A percentile compares a stretch with the other conserved stretches of the same genome.
phyloP scores from a whole-genome alignment of 2,113 vertebrate genomes.

The Casuarius casuarius region DNA sequence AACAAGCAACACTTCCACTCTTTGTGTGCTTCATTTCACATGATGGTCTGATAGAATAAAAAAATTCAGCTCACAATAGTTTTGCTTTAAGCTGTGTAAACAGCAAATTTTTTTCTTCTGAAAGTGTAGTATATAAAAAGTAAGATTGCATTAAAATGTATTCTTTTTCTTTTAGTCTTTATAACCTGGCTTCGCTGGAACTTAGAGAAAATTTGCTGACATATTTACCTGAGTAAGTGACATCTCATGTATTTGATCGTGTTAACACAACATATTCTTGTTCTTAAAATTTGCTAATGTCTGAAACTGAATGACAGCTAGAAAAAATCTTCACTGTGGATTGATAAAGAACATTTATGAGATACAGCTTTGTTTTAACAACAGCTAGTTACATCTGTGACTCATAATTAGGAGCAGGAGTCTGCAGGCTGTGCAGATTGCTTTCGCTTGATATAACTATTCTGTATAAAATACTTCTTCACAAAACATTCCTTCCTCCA shows the following conservation, averaged over 20 bases:
- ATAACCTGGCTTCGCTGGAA: slow-evolving; percentile 95
- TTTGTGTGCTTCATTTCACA: neutral
- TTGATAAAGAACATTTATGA: neutral
- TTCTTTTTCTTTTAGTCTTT: slow-evolving; percentile 83
- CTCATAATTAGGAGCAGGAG: neutral
- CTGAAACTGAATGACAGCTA: neutral
- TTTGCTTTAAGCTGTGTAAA: neutral
- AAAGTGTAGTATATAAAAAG: neutral
- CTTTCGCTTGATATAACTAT: neutral
- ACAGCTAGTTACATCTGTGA: neutral
- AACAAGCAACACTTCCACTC: neutral
- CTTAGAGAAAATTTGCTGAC: slow-evolving; percentile 96
- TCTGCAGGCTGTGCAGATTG: neutral
- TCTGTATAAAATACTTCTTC: neutral
- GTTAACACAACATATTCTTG: neutral
- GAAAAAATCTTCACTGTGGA: neutral
- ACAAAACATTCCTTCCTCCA: neutral
- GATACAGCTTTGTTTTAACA: neutral
- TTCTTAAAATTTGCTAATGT: neutral
- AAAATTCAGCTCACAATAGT: neutral
- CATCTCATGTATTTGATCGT: neutral
- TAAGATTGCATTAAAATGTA: neutral
- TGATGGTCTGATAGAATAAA: neutral
- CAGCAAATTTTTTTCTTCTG: neutral
- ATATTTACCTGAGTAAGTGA: slow-evolving; percentile 96